These are phyloP conservation scores for Tragelaphus imberbis DNA, from an alignment of 2,113 vertebrate species.

Conservation along the genomic window DNA sequence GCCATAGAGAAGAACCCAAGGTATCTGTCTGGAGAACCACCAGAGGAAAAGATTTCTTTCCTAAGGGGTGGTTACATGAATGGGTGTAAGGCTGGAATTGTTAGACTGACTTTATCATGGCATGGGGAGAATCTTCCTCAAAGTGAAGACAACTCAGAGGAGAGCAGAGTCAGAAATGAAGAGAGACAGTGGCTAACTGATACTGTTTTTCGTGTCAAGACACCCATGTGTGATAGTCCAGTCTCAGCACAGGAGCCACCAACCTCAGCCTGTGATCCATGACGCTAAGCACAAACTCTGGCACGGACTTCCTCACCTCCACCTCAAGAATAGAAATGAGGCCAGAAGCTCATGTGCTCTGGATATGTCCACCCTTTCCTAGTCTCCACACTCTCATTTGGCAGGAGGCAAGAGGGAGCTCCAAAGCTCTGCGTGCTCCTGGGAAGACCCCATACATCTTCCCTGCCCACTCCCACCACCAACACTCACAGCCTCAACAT, in stretches of 20 bases:
- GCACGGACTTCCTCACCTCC: background rate
- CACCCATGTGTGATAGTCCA: background rate
- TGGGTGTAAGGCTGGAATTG: background rate
- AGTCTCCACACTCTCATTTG: background rate
- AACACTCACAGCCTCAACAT: background rate
- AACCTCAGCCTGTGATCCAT: background rate
- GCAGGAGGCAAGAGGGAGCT: background rate
- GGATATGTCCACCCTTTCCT: background rate
- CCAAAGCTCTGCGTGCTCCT: background rate
- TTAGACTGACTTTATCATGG: background rate
- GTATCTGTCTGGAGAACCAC: background rate
- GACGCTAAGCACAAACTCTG: background rate
- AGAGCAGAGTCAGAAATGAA: background rate
- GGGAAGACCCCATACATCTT: background rate
- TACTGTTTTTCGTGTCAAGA: background rate
- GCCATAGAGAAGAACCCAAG: background rate
- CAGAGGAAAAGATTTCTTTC: background rate
- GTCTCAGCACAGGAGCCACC: background rate
- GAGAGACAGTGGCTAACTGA: background rate
- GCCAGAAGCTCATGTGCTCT: background rate
- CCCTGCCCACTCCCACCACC: background rate
- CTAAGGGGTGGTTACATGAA: background rate
- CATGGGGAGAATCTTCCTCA: background rate
- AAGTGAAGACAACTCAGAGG: background rate
- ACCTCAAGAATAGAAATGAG: background rate